Evolutionary conservation across 23 tunicate species (phyloP).

Genomic region (Ascidia mentula): DNA sequence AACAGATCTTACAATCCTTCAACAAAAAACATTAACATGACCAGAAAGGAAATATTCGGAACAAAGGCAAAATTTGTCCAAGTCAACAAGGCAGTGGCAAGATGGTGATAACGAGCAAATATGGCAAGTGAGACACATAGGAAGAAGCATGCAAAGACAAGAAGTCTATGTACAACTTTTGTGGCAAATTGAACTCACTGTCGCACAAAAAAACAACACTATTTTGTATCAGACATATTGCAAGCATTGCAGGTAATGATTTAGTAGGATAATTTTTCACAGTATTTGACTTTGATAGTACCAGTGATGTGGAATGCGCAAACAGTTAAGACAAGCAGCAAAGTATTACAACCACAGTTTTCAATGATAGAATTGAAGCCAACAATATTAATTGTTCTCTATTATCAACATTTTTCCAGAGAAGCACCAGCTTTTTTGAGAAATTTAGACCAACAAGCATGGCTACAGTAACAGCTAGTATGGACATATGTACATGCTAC

Average conservation of each 20-base stretch:
- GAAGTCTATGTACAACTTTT: background rate
- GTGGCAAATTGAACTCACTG: slow-evolving; percentile 18
- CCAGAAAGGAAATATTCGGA: background rate
- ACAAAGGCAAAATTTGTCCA: background rate
- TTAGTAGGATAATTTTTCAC: too few species aligned
- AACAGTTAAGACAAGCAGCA: too few species aligned
- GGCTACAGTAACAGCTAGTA: background rate
- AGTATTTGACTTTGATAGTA: too few species aligned
- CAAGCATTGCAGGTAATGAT: too few species aligned
- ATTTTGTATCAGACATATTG: background rate
- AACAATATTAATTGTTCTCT: too few species aligned
- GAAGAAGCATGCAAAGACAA: background rate
- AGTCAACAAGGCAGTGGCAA: slow-evolving; percentile 4
- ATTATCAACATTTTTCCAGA: background rate
- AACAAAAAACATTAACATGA: background rate
- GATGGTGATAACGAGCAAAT: background rate
- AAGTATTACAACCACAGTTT: too few species aligned
- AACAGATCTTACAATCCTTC: background rate
- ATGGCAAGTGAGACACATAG: background rate
- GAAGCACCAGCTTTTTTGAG: background rate
- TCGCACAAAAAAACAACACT: background rate
- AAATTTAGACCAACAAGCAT: background rate
- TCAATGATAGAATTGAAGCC: too few species aligned
- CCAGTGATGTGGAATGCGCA: too few species aligned
- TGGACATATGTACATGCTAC: background rate